Evolutionary conservation across 1,140 invertebrate genomes (phyloP), one percentile per base, ranked within the genome.

Genomic region (Drosophila busckii): DNA sequence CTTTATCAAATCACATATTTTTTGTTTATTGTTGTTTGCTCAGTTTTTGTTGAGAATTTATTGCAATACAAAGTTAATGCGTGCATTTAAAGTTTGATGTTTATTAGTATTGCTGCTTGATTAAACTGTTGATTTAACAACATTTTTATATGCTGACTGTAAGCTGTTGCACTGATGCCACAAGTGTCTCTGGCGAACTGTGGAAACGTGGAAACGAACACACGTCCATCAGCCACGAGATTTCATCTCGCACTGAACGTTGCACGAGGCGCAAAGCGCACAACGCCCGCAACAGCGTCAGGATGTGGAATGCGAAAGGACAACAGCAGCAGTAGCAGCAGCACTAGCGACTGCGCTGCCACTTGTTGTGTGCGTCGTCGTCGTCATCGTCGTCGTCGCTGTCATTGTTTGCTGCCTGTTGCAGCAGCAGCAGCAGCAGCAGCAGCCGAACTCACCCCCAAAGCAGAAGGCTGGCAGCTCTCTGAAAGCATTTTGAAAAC

Each of bases 191-290:
- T 8, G n/a, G 7, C 25, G 54, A 40, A 56, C 8, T 37, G 46
- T 64, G 65, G 56, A 46, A 71, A 54, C 55, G 70, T 84, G 68
- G 61, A 84, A 71, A 67, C 68, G 75, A 69, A 75, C 56, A 61
- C 71, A 86, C 84, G 80, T 86, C 84, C 84, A 84, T 84, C 84
- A 86, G 80, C 84, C 71, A 86, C 84, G 84, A 86, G 84, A 86
- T 78, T 82, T 86, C 78, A 84, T 86, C 84, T 86, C 84, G 84
- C 84, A 86, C 84, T 86, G 84, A 55, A 35, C 50, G 41, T 40
- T 61, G 71, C 63, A 70, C 67, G 66, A 76, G 56, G 66, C 70
- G 70, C 56, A n/a, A n/a, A n/a, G 56, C 32, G 55, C 71, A 62
- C 54, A 59, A 49, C 60, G 45, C 56, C 56, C 23, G 45, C 60